Percentiles rank a stretch among this genome's conserved stretches.
phyloP scores from a whole-genome alignment of 2,113 vertebrate species.

The Sturnira hondurensis region DNA sequence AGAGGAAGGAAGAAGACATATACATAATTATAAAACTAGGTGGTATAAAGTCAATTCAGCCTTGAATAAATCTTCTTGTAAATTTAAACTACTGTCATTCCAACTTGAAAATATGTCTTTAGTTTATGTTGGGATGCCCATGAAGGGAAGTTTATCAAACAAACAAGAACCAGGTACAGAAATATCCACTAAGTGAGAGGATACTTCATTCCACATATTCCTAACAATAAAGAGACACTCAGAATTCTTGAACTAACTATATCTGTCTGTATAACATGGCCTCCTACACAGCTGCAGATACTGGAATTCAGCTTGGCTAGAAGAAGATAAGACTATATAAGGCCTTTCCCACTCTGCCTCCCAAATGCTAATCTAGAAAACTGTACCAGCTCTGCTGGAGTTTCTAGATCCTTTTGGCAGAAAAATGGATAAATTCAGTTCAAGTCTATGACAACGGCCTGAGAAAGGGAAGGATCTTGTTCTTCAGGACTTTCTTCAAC shows the following conservation, averaged over 20 bases:
- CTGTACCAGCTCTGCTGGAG: background rate
- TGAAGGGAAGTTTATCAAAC: background rate
- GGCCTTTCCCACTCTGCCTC: background rate
- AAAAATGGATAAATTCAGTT: background rate
- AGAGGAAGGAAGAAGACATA: background rate
- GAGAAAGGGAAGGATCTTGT: background rate
- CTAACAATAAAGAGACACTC: background rate
- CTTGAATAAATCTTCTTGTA: background rate
- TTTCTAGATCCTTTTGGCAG: background rate
- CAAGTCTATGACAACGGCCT: background rate
- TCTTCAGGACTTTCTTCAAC: background rate
- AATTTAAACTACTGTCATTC: background rate
- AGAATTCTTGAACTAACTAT: background rate
- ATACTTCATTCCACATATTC: constrained; percentile 22
- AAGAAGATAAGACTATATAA: background rate
- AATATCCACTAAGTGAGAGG: background rate
- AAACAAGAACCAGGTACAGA: background rate
- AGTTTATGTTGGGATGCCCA: background rate
- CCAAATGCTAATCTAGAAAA: constrained; percentile 12
- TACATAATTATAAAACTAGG: background rate
- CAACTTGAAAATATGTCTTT: background rate
- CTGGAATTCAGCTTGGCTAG: constrained; percentile 16
- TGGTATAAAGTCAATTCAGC: background rate
- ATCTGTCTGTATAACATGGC: background rate
- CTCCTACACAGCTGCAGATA: background rate